phyloP scores from a whole-genome alignment of 2,797 vertebrate species.

The Myiotriccus ornatus region DNA sequence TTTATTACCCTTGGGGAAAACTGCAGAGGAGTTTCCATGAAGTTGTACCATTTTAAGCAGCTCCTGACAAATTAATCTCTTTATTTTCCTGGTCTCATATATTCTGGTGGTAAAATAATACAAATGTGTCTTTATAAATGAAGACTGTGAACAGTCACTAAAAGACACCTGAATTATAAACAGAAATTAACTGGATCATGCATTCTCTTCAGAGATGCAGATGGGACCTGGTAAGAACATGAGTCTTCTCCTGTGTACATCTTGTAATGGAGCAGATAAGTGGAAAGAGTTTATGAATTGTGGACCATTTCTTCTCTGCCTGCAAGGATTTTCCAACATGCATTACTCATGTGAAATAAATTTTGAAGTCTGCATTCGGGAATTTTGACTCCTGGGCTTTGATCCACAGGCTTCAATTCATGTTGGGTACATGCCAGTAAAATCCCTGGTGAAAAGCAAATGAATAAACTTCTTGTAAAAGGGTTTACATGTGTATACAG shows the following conservation, averaged over 20 bases:
- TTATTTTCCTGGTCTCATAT: slow-evolving; percentile 28
- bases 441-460: neutral
- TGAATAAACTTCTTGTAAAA: slow-evolving; percentile 34
- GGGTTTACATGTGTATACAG: neutral
- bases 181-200: neutral
- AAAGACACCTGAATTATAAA: slow-evolving; percentile 27
- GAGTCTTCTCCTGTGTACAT: neutral
- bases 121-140: slow-evolving; percentile 40
- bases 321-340: neutral
- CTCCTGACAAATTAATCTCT: slow-evolving; percentile 44
- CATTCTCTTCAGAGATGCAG: neutral
- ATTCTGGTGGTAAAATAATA: slow-evolving; percentile 62
- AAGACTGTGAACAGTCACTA: slow-evolving; percentile 4
- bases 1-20: neutral
- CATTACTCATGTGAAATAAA: neutral
- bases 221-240: neutral
- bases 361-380: neutral
- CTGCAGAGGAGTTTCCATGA: neutral
- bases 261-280: neutral
- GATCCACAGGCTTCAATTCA: neutral
- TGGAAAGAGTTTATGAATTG: neutral
- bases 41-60: slow-evolving; percentile 20
- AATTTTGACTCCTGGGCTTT: neutral
- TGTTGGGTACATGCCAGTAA: neutral
- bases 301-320: neutral